Evolutionary conservation across 2,797 vertebrate genomes (phyloP).

Genomic region (Neoniphon sammara): DNA sequence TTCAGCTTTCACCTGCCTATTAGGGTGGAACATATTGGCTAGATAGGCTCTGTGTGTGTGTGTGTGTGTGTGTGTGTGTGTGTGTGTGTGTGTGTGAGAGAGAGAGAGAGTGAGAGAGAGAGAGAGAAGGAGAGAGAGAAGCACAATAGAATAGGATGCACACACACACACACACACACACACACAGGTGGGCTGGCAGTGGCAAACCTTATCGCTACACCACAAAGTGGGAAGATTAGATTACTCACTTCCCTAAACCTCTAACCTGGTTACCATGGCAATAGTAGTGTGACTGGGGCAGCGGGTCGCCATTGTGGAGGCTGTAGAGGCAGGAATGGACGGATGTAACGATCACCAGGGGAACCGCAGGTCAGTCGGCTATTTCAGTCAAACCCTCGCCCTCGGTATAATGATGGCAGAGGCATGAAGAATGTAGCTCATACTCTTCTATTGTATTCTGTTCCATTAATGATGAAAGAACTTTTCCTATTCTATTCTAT

Average conservation of each 20-base stretch:
- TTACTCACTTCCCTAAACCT: constrained; percentile 82
- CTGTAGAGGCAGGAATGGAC: constrained; percentile 53
- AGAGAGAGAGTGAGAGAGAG: constrained; percentile 37
- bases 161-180: constrained; percentile 43
- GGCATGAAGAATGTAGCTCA: neutral
- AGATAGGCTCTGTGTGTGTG: constrained; percentile 52
- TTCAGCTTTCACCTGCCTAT: constrained; percentile 72
- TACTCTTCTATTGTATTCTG: constrained; percentile 4
- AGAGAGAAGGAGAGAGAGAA: constrained; percentile 32
- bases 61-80: constrained; percentile 37
- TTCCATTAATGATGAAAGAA: neutral
- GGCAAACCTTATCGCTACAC: constrained; percentile 74
- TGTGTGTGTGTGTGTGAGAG: constrained; percentile 35
- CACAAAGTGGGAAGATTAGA: constrained; percentile 83
- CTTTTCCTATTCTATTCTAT: no score
- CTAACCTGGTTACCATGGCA: constrained; percentile 84
- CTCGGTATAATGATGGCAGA: neutral
- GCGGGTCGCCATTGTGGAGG: constrained; percentile 58
- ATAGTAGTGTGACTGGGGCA: constrained; percentile 69
- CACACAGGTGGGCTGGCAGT: constrained; percentile 55
- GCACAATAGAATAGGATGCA: constrained; percentile 56
- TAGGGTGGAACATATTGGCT: constrained; percentile 74
- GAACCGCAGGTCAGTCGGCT: constrained; percentile 57
- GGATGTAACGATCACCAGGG: constrained; percentile 59
- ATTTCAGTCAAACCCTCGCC: constrained; percentile 7